Conservation (phyloP, 1,140 invertebrate species). For the Subanguina moxae region DNA sequence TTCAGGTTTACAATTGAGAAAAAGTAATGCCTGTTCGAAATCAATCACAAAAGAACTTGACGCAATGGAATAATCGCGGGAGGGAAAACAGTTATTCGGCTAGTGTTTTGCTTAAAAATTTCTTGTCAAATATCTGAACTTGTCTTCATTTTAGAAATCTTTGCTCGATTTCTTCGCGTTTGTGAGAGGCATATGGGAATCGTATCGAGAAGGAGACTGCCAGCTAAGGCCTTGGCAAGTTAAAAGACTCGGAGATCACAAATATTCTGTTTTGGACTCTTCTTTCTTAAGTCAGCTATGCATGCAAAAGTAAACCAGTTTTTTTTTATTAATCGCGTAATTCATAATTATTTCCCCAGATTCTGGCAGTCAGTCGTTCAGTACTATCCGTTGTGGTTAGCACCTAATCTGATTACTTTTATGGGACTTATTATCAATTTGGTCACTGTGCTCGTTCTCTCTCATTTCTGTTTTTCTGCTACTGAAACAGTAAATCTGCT, state of each 20-base stretch:
- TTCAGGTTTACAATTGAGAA: too few relatives aligned
- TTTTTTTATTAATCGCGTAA: slow-evolving; percentile 23
- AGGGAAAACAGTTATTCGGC: not conserved
- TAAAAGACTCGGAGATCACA: slow-evolving; percentile 12
- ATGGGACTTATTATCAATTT: slow-evolving; percentile 88
- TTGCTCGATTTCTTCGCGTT: not conserved
- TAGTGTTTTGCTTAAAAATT: not conserved
- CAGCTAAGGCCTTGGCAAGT: slow-evolving; percentile 4
- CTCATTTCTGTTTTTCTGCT: slow-evolving; percentile 75
- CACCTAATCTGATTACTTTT: slow-evolving; percentile 96
- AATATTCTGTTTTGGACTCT: slow-evolving; percentile 71
- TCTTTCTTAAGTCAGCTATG: slow-evolving; percentile 53
- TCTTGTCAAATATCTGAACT: not conserved
- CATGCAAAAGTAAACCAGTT: slow-evolving; percentile 52
- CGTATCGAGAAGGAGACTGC: slow-evolving; percentile 8
- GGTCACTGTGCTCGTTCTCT: slow-evolving; percentile 80
- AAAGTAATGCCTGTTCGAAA: not conserved
- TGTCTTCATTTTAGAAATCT: not conserved
- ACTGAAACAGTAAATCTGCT: slow-evolving; percentile 49
- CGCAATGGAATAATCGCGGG: not conserved
- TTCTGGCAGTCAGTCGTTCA: slow-evolving; percentile 95
- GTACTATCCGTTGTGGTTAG: slow-evolving; percentile 84
- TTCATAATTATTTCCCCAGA: slow-evolving; percentile 60
- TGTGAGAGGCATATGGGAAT: not conserved
- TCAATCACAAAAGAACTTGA: not conserved